Evolutionary conservation across 2,797 vertebrate species (phyloP).

Genomic region (Natrix natrix): DNA sequence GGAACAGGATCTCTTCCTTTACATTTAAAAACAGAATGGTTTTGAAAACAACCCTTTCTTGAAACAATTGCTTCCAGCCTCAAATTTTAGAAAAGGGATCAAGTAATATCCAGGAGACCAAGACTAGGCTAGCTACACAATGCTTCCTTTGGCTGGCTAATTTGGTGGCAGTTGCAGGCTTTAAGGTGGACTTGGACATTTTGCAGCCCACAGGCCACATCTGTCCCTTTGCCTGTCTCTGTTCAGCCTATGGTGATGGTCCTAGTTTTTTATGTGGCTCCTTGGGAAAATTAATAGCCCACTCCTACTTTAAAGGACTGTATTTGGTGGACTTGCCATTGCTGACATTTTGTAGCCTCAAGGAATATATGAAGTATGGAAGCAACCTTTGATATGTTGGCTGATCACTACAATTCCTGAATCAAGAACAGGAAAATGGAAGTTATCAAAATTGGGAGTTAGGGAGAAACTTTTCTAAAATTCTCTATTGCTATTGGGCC

Average conservation of each 20-base stretch:
- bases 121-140: background rate
- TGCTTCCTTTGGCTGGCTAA: background rate
- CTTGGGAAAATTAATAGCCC: background rate
- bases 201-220: background rate
- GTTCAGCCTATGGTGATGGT: background rate
- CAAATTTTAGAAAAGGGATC: background rate
- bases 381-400: background rate
- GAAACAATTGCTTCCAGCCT: background rate
- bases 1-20: background rate
- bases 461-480: background rate
- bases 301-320: background rate
- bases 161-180: background rate
- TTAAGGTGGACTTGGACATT: background rate
- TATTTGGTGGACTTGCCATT: background rate
- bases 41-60: background rate
- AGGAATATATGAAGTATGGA: background rate
- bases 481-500: background rate
- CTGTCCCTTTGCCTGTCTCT: background rate
- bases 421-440: background rate
- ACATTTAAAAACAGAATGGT: background rate
- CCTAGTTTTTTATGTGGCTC: background rate
- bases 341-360: background rate
- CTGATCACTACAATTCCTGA: background rate
- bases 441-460: background rate
- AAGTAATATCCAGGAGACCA: background rate